These are phyloP conservation scores for Eospalax fontanierii DNA, from an alignment of 2,797 vertebrate genomes.

Conservation along the genomic window DNA sequence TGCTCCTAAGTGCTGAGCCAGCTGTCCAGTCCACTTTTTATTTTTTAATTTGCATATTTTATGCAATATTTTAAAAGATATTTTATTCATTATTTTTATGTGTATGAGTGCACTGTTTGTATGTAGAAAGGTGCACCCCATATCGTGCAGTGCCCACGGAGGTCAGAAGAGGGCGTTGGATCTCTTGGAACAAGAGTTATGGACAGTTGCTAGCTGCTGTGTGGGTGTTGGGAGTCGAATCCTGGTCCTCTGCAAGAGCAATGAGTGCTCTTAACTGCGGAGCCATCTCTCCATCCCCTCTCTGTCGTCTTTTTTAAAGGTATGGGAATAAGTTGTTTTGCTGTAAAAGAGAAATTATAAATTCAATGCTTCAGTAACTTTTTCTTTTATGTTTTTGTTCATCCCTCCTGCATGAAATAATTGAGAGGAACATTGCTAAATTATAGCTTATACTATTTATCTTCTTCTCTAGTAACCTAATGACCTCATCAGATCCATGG, in stretches of 20 bases:
- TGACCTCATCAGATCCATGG: conserved; percentile 31
- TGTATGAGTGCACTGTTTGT: no score
- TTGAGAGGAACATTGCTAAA: conserved; percentile 67
- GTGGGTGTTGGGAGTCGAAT: background rate
- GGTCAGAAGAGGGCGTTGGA: background rate
- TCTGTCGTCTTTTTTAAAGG: conserved; percentile 57
- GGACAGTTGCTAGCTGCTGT: background rate
- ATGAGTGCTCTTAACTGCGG: background rate
- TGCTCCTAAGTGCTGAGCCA: no score
- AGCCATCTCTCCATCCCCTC: background rate
- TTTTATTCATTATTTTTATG: background rate
- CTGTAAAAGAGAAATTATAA: conserved; percentile 49
- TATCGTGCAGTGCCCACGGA: background rate
- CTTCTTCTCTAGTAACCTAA: conserved; percentile 61
- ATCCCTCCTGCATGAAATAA: background rate
- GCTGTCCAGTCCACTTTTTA: no score
- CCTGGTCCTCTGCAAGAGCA: background rate
- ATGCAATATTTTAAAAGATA: no score
- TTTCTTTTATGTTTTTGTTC: conserved; percentile 4
- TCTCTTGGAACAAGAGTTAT: background rate
- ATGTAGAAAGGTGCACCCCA: background rate
- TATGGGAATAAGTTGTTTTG: conserved; percentile 19
- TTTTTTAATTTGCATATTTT: no score
- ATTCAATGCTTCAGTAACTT: conserved; percentile 20
- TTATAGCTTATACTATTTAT: conserved; percentile 18